Evolutionary conservation across 2,797 vertebrate genomes (phyloP).

Genomic region (Gephyroberyx darwinii): DNA sequence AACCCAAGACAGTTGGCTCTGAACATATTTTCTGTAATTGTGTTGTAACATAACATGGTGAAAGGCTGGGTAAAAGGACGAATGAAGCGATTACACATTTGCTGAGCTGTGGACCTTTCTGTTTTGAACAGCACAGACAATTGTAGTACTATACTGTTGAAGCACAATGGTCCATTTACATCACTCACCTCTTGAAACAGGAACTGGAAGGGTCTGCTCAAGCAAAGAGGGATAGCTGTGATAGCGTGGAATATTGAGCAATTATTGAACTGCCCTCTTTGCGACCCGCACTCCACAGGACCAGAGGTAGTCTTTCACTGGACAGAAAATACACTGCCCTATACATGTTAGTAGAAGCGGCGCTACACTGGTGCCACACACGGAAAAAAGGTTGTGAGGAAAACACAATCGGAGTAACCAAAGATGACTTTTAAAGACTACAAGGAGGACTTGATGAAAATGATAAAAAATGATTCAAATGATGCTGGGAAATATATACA

Average conservation of each 20-base stretch:
- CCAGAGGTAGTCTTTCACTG: slow-evolving; percentile 4
- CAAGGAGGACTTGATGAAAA: not conserved
- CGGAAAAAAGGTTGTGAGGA: too few relatives aligned
- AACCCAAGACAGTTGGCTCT: not conserved
- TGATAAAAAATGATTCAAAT: not conserved
- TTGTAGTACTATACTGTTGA: not conserved
- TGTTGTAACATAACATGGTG: slow-evolving; percentile 1
- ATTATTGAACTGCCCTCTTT: slow-evolving; percentile 37
- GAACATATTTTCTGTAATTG: not conserved
- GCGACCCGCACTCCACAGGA: slow-evolving; percentile 26
- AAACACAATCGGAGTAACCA: not conserved
- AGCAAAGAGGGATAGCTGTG: slow-evolving; percentile 27
- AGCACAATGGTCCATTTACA: slow-evolving; percentile 14
- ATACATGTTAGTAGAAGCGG: not conserved
- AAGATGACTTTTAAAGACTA: not conserved
- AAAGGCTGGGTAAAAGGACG: not conserved
- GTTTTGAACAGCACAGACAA: slow-evolving; percentile 4
- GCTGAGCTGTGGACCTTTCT: slow-evolving; percentile 29
- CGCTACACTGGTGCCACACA: not conserved
- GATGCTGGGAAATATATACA: not conserved
- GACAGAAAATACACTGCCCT: slow-evolving; percentile 2
- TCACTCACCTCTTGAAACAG: slow-evolving; percentile 29
- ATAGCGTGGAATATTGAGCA: slow-evolving; percentile 33
- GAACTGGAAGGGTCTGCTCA: slow-evolving; percentile 31
- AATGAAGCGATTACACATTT: slow-evolving; percentile 23